Evolutionary conservation across 2,888 invertebrate genomes (phyloP).

Genomic region (Drosophila pseudotalamancana): DNA sequence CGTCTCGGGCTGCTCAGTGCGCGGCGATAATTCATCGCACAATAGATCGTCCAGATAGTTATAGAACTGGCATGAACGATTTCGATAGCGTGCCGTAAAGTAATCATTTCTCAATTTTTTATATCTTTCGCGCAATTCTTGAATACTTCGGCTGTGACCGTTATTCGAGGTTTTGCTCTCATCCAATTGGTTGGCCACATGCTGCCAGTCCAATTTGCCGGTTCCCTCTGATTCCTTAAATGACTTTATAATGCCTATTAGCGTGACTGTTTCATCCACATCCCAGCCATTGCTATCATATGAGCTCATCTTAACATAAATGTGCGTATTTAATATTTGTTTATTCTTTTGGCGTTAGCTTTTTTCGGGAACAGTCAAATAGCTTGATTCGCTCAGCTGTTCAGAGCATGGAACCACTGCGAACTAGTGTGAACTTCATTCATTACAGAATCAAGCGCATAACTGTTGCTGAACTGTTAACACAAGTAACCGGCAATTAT

Average conservation of each 20-base stretch:
- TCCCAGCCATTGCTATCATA: slow-evolving; percentile 24
- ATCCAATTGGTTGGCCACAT: slow-evolving; percentile 35
- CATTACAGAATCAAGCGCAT: background rate
- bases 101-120: slow-evolving; percentile 30
- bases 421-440: background rate
- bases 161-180: slow-evolving; percentile 1
- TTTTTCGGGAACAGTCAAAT: background rate
- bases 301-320: slow-evolving; percentile 29
- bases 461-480: background rate
- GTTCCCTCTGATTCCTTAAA: slow-evolving; percentile 1
- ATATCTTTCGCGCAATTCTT: slow-evolving; percentile 32
- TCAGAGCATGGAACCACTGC: slow-evolving; percentile 9
- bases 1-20: background rate
- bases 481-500: background rate
- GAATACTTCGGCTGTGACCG: slow-evolving; percentile 1
- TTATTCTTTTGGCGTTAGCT: slow-evolving; percentile 2
- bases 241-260: slow-evolving; percentile 31
- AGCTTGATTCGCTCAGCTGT: slow-evolving; percentile 17
- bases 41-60: slow-evolving; percentile 32
- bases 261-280: slow-evolving; percentile 27
- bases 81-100: slow-evolving; percentile 20
- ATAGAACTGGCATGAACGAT: slow-evolving; percentile 32
- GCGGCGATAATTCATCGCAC: slow-evolving; percentile 4
- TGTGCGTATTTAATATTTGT: slow-evolving; percentile 1
- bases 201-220: slow-evolving; percentile 33